These are phyloP conservation scores for Takifugu ocellatus DNA, from an alignment of 2,797 vertebrate species.

Conservation along the genomic window DNA sequence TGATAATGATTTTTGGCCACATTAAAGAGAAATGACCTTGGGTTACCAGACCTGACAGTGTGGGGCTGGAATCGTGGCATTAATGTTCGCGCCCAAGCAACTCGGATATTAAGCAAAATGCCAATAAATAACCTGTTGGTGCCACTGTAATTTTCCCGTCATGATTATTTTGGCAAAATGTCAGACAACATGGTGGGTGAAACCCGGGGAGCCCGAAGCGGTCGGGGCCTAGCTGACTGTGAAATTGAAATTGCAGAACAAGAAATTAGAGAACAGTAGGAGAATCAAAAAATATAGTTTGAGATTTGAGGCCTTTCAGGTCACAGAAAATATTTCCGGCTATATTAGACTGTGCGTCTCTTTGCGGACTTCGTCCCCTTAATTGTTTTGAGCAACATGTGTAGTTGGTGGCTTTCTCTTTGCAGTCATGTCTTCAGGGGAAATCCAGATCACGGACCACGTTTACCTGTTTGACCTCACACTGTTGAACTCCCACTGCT, in stretches of 20 bases:
- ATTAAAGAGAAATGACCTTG: not conserved
- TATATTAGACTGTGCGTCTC: not conserved
- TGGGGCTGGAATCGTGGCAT: not conserved
- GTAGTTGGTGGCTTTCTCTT: too few species aligned
- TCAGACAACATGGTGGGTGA: conserved; percentile 13
- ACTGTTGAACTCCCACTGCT: too few species aligned
- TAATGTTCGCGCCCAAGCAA: not conserved
- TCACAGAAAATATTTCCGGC: conserved; percentile 4
- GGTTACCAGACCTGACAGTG: not conserved
- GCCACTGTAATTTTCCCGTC: conserved; percentile 18
- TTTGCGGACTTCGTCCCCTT: too few species aligned
- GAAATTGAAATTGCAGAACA: conserved; percentile 35
- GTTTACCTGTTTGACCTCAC: too few species aligned
- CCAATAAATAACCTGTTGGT: conserved; percentile 41
- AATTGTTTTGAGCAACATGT: too few species aligned
- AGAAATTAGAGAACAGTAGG: conserved; percentile 3
- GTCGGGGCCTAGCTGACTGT: conserved; percentile 25
- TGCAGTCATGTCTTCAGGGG: too few species aligned
- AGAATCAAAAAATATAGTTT: conserved; percentile 5
- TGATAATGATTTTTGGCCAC: conserved; percentile 1
- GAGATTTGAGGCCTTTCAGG: conserved; percentile 8
- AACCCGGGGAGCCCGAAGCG: conserved; percentile 14
- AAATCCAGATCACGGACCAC: too few species aligned
- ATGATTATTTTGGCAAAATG: conserved; percentile 42
- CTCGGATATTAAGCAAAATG: conserved; percentile 21